These are phyloP conservation scores for Polyergus mexicanus DNA, from an alignment of 1,140 invertebrate species.

Conservation along the genomic window DNA sequence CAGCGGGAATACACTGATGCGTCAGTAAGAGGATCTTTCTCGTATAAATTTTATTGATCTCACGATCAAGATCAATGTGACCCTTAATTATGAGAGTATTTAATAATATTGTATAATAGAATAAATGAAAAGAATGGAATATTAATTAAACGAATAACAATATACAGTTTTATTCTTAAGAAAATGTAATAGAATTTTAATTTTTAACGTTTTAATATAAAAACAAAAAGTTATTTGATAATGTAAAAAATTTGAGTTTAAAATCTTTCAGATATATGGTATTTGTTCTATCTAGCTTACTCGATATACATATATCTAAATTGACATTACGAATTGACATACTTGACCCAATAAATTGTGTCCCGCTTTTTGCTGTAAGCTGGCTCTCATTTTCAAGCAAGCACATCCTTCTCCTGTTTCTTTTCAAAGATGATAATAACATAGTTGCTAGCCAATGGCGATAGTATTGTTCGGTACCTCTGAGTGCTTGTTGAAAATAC, in stretches of 20 bases:
- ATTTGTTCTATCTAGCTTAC: too few relatives aligned
- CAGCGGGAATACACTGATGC: neutral
- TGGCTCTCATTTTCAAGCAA: neutral
- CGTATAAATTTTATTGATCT: neutral
- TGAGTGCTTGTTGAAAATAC: slow-evolving; percentile 38
- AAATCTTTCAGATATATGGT: too few relatives aligned
- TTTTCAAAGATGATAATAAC: slow-evolving; percentile 54
- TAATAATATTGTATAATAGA: neutral
- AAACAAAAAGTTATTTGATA: too few relatives aligned
- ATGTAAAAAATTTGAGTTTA: too few relatives aligned
- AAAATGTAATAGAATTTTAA: neutral
- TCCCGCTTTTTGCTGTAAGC: slow-evolving; percentile 32
- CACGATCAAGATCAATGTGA: neutral
- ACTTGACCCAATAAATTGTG: slow-evolving; percentile 32
- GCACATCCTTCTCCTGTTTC: neutral
- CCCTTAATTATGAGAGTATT: slow-evolving; percentile 7
- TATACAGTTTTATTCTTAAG: neutral
- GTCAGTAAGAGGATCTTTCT: slow-evolving; percentile 1
- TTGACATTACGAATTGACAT: too few relatives aligned
- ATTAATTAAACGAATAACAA: slow-evolving; percentile 22
- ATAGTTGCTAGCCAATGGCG: slow-evolving; percentile 17
- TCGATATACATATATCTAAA: too few relatives aligned
- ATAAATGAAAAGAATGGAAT: neutral
- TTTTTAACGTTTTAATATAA: too few relatives aligned
- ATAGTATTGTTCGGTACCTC: slow-evolving; percentile 44